Evolutionary conservation across 2,113 vertebrate species (phyloP).

Genomic region (Amia ocellicauda): DNA sequence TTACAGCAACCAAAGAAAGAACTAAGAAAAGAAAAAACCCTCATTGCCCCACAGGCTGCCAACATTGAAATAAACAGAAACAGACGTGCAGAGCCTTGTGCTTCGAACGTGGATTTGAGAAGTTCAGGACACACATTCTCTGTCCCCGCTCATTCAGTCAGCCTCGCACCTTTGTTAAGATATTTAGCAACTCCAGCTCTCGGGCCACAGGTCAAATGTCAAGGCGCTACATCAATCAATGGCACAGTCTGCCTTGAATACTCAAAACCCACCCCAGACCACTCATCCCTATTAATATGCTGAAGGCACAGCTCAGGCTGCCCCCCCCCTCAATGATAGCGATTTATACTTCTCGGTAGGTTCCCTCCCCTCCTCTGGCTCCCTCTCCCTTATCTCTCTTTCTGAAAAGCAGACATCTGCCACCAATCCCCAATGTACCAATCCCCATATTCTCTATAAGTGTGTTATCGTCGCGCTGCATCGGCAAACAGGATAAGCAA

Average conservation of each 20-base stretch:
- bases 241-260: background rate
- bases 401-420: background rate
- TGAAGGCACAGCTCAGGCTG: background rate
- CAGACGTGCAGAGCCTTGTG: too few relatives aligned
- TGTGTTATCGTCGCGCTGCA: background rate
- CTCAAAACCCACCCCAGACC: background rate
- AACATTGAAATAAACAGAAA: too few relatives aligned
- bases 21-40: too few relatives aligned
- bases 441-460: background rate
- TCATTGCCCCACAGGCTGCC: too few relatives aligned
- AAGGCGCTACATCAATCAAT: conserved; percentile 21
- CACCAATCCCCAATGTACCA: too few relatives aligned
- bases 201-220: conserved; percentile 28
- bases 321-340: background rate
- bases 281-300: background rate
- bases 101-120: too few relatives aligned
- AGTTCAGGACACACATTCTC: too few relatives aligned
- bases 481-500: background rate
- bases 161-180: too few relatives aligned
- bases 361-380: background rate
- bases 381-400: background rate
- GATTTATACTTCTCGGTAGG: background rate
- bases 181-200: too few relatives aligned
- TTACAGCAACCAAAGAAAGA: too few relatives aligned
- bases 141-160: too few relatives aligned